Conservation (phyloP, 2,113 vertebrate species). For the Salvator merianae region DNA sequence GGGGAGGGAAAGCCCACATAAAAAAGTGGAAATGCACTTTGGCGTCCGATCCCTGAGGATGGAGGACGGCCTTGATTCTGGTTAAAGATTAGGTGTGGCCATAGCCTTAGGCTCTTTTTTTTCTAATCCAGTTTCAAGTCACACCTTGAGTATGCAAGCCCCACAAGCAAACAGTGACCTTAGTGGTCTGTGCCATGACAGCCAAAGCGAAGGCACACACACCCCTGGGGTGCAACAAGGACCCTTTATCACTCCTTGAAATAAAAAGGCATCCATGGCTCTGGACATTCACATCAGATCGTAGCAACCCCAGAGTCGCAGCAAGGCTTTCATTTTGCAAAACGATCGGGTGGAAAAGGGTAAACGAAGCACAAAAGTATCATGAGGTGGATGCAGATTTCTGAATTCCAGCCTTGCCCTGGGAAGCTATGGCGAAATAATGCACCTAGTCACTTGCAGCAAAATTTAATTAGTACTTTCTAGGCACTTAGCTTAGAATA, state of each 20-base stretch:
- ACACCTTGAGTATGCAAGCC: too few relatives aligned
- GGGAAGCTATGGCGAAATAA: not conserved
- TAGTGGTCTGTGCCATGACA: not conserved
- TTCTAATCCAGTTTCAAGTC: too few relatives aligned
- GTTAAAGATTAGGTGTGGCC: too few relatives aligned
- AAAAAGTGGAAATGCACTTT: too few relatives aligned
- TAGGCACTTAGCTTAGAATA: constrained; percentile 25
- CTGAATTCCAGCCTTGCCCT: not conserved
- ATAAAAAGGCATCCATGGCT: not conserved
- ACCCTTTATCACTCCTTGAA: not conserved
- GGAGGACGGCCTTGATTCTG: too few relatives aligned
- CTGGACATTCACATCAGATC: not conserved
- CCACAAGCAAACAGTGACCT: too few relatives aligned
- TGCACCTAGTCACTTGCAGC: not conserved
- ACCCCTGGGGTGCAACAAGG: not conserved
- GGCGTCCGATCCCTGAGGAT: too few relatives aligned
- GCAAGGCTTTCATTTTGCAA: constrained; percentile 7
- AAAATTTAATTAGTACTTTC: constrained; percentile 59
- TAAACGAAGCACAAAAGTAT: constrained; percentile 2
- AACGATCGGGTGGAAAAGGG: not conserved
- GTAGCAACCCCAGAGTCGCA: not conserved
- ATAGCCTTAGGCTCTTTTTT: too few relatives aligned
- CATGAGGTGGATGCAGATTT: not conserved
- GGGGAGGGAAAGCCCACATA: too few relatives aligned
- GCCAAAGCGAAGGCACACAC: not conserved